A percentile compares a stretch with the other conserved stretches of the same genome.
Evolutionary conservation across 2,888 invertebrate species (phyloP).

Genomic region (Platerodrilus igneus): DNA sequence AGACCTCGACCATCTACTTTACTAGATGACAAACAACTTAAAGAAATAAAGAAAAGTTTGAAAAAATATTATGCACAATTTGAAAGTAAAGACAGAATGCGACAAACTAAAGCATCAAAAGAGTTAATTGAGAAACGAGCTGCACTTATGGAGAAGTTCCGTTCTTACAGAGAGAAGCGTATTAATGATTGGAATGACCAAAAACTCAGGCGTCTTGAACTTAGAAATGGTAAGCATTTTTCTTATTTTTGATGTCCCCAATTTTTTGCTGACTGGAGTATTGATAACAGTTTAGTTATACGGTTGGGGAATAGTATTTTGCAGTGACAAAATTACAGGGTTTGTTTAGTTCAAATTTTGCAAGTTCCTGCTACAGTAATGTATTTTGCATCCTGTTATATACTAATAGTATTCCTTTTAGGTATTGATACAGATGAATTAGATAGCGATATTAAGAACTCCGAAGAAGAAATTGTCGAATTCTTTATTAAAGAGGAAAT

Average conservation of each 20-base stretch:
- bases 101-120: conserved; percentile 89
- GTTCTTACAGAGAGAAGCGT: conserved; percentile 73
- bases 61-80: conserved; percentile 96
- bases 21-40: conserved; percentile 77
- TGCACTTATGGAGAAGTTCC: conserved; percentile 80
- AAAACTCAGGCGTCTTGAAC: conserved; percentile 75
- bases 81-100: conserved; percentile 92
- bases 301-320: conserved; percentile 35
- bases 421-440: conserved; percentile 92
- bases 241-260: conserved; percentile 22
- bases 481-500: conserved; percentile 97
- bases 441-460: conserved; percentile 77
- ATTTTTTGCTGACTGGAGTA: conserved; percentile 27
- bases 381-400: conserved; percentile 6
- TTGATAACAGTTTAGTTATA: conserved; percentile 31
- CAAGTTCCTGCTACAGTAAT: conserved; percentile 10
- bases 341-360: conserved; percentile 7
- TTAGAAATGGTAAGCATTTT: conserved; percentile 74
- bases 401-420: conserved; percentile 48
- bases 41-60: conserved; percentile 94
- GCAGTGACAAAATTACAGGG: too few species aligned
- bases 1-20: conserved; percentile 88
- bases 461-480: conserved; percentile 94
- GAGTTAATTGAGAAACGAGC: conserved; percentile 90
- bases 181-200: conserved; percentile 70